These are phyloP conservation scores for Eumeta japonica DNA, from an alignment of 1,140 invertebrate species.

Conservation along the genomic window DNA sequence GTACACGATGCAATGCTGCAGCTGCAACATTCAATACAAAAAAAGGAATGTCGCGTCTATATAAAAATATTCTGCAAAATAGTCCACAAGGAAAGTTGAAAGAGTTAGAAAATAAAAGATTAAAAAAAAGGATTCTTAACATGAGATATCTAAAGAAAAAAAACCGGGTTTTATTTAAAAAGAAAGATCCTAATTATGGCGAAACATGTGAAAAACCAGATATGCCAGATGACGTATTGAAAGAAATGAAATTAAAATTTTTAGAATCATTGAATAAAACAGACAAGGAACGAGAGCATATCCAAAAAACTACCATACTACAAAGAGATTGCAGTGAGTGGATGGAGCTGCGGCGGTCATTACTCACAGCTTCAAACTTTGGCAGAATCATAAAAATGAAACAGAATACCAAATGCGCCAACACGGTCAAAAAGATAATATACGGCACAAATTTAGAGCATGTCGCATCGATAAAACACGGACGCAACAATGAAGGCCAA, in stretches of 20 bases:
- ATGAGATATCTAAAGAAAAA: no score
- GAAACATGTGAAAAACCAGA: slow-evolving; percentile 7
- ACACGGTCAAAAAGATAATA: slow-evolving; percentile 16
- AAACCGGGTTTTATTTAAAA: no score
- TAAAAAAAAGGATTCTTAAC: background rate
- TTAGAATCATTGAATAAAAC: slow-evolving; percentile 11
- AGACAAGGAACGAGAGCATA: slow-evolving; percentile 9
- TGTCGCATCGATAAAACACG: slow-evolving; percentile 17
- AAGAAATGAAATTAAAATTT: slow-evolving; percentile 8
- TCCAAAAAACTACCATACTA: slow-evolving; percentile 19
- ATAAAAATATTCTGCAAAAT: slow-evolving; percentile 8
- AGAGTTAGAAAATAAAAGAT: slow-evolving; percentile 2
- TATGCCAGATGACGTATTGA: slow-evolving; percentile 6
- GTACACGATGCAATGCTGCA: slow-evolving; percentile 20
- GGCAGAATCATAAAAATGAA: slow-evolving; percentile 24
- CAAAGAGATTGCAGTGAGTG: slow-evolving; percentile 24
- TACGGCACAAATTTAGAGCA: slow-evolving; percentile 15
- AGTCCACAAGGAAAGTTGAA: slow-evolving; percentile 8
- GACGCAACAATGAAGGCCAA: slow-evolving; percentile 23
- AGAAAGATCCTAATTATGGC: slow-evolving; percentile 8
- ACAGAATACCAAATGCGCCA: slow-evolving; percentile 13
- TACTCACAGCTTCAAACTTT: slow-evolving; percentile 38
- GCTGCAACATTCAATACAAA: slow-evolving; percentile 23
- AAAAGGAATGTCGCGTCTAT: slow-evolving; percentile 1
- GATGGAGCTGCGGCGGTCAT: slow-evolving; percentile 17